Evolutionary conservation across 35 echinoderm and acorn worm genomes (phyloP).

Genomic region (Ophiothrix spiculata): DNA sequence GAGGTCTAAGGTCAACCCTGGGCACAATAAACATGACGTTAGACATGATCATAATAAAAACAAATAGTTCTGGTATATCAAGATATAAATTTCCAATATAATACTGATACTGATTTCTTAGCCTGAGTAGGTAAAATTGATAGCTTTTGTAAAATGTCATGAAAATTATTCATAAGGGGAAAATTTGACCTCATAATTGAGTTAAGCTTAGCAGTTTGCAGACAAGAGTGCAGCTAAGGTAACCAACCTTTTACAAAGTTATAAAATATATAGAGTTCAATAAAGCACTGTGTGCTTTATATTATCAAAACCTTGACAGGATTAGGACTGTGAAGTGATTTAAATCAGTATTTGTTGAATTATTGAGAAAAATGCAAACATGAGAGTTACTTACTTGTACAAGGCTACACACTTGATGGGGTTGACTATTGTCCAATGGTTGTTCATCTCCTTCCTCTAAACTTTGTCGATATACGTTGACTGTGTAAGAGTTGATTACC

Average conservation of each 20-base stretch:
- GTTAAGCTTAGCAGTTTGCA: slow-evolving; percentile 73
- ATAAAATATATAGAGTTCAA: slow-evolving; percentile 52
- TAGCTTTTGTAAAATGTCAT: slow-evolving; percentile 16
- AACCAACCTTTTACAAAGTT: slow-evolving; percentile 71
- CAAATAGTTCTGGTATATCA: no score
- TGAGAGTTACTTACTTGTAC: slow-evolving; percentile 87
- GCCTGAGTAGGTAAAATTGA: no score
- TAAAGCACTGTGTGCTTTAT: no score
- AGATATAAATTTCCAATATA: no score
- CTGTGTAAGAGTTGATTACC: slow-evolving; percentile 83
- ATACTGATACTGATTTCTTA: no score
- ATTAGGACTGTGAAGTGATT: no score
- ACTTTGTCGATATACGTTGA: slow-evolving; percentile 58
- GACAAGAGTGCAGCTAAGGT: slow-evolving; percentile 59
- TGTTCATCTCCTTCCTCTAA: slow-evolving; percentile 16
- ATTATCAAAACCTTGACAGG: no score
- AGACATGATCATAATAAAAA: no score
- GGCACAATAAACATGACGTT: no score
- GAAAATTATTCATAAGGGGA: slow-evolving; percentile 53
- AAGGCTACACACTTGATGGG: slow-evolving; percentile 74
- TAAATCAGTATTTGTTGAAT: no score
- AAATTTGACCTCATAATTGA: slow-evolving; percentile 79
- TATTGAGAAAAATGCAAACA: no score
- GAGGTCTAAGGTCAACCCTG: no score
- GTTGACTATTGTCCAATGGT: background rate